Base-by-base conservation (phyloP, 1,140 invertebrate species). In the Nasonia longicornis region DNA sequence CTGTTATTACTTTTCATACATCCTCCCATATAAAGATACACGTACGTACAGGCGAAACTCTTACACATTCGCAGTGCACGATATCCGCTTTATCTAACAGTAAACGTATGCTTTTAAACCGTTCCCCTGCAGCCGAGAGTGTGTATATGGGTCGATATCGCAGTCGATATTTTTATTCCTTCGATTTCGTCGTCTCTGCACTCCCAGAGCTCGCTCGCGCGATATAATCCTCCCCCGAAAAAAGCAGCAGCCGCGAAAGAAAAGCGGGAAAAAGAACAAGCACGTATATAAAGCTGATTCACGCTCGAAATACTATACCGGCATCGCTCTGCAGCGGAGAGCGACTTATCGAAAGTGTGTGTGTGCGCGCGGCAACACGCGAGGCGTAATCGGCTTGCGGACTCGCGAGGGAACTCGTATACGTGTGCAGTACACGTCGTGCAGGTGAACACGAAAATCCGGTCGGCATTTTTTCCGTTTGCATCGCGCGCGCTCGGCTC, bases 401-500 rank as follows among this genome's bases (percentile, higher is more conserved):
- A n/a, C 26, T 26, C 26, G 26, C 26, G 73, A 11, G 38, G 38
- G 38, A 42, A 10, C 38, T 42, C 11, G 16, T 74, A 74, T 45
- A 42, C 20, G n/a, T 75, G 10, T 38, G 35, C 67, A 38, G 29
- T 45, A 35, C 26, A 10, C 48, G 58, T 31, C 45, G 73, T 42
- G 69, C 80, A 70, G 69, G 80, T 73, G 69, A 77, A 76, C 74
- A 77, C 75, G 80, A 81, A 81, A 81, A 81, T 81, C 80, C 80
- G 66, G 80, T 77, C 80, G 70, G 70, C 35, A 35, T 74, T 81
- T 75, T 80, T 48, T 16, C 16, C 58, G 20, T 6, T 16, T 29
- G 20, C 2, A 48, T 6, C 31, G 4, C 31, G 2, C 31, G 31
- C 45, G 26, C 35, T 38, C 31, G 45, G 6, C 66, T 67, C 71